Conservation (phyloP, 1,140 invertebrate genomes). For the Ips nitidus region DNA sequence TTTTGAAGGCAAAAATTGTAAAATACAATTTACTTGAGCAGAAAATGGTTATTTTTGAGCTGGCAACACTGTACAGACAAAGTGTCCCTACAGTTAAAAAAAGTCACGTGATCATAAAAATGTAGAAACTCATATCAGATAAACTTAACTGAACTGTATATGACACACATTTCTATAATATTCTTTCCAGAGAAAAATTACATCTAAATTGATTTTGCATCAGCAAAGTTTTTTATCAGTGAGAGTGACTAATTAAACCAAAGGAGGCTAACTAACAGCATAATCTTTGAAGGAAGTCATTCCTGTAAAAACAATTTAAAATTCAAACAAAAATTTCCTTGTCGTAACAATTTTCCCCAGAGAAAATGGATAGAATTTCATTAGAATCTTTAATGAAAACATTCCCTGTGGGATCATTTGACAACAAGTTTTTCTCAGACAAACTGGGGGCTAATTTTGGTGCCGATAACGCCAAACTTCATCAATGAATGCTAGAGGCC, state of each 20-base stretch:
- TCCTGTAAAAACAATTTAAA: slow-evolving; percentile 24
- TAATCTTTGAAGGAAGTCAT: slow-evolving; percentile 13
- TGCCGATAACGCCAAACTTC: slow-evolving; percentile 25
- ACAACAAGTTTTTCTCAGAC: slow-evolving; percentile 32
- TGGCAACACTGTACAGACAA: too few relatives aligned
- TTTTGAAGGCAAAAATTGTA: too few relatives aligned
- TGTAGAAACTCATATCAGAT: too few relatives aligned
- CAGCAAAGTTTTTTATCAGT: too few relatives aligned
- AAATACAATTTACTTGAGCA: too few relatives aligned
- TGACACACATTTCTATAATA: too few relatives aligned
- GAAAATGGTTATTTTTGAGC: too few relatives aligned
- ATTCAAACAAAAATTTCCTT: slow-evolving; percentile 18
- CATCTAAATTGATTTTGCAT: too few relatives aligned
- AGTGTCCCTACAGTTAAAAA: too few relatives aligned
- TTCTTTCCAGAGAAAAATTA: too few relatives aligned
- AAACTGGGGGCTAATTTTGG: slow-evolving; percentile 30
- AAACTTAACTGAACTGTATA: too few relatives aligned
- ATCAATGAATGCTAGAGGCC: background rate
- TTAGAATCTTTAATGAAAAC: slow-evolving; percentile 36
- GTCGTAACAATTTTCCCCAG: slow-evolving; percentile 18
- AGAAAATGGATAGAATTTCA: slow-evolving; percentile 35
- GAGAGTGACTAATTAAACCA: background rate
- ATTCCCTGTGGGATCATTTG: slow-evolving; percentile 31
- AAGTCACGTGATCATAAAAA: too few relatives aligned
- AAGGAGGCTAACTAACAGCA: slow-evolving; percentile 11